phyloP scores from a whole-genome alignment of 2,888 invertebrate species.

The Eristalis tenax region DNA sequence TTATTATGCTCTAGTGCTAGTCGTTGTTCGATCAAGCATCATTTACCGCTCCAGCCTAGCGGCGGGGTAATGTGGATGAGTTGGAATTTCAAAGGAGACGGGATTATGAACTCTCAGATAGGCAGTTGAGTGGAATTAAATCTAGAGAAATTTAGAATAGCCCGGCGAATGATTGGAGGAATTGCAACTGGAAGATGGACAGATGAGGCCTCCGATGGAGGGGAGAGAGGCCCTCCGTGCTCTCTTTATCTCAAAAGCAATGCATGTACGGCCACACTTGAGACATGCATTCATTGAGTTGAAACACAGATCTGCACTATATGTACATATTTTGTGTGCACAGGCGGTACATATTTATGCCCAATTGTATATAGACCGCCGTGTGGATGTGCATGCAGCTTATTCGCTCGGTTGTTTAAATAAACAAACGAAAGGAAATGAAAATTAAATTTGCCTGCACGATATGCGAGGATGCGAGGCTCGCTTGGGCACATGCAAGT shows the following conservation, averaged over 20 bases:
- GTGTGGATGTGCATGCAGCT: not conserved
- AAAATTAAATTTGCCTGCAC: not conserved
- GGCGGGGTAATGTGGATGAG: not conserved
- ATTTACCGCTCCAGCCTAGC: too few species aligned
- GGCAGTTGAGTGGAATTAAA: constrained; percentile 31
- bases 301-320: not conserved
- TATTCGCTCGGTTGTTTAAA: not conserved
- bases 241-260: not conserved
- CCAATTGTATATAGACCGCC: too few species aligned
- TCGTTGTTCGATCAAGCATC: not conserved
- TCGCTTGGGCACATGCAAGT: not conserved
- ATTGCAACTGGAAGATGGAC: not conserved
- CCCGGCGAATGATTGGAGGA: constrained; percentile 28
- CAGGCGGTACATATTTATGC: not conserved
- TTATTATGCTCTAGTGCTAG: not conserved
- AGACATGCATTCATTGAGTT: not conserved
- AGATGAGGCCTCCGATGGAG: not conserved
- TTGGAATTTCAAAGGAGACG: constrained; percentile 14
- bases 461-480: not conserved
- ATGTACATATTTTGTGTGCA: not conserved
- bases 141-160: constrained; percentile 12
- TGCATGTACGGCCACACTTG: not conserved
- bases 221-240: not conserved
- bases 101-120: constrained; percentile 32
- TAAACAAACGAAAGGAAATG: not conserved